phyloP scores from a whole-genome alignment of 1,140 invertebrate genomes.

The Calosoma granatense region DNA sequence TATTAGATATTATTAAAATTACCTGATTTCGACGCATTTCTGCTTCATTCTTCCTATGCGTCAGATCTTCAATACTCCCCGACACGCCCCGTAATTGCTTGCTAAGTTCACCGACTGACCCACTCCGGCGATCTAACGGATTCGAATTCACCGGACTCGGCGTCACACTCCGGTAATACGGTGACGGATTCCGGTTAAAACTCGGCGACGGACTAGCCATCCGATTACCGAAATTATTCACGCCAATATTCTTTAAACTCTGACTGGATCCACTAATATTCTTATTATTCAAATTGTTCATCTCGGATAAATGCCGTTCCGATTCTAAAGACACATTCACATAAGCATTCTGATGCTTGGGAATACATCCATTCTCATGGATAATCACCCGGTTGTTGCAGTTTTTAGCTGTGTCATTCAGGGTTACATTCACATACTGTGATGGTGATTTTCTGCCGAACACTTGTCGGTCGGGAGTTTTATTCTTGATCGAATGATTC shows the following conservation, averaged over 20 bases:
- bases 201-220: conserved; percentile 39
- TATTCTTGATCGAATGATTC: conserved; percentile 21
- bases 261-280: background rate
- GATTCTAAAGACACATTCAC: background rate
- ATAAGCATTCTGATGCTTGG: conserved; percentile 27
- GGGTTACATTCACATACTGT: conserved; percentile 30
- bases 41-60: conserved; percentile 38
- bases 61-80: conserved; percentile 36
- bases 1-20: no score
- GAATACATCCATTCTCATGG: conserved; percentile 30
- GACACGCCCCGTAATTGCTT: conserved; percentile 13
- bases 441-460: conserved; percentile 26
- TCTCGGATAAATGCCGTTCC: background rate
- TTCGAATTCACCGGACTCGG: conserved; percentile 25
- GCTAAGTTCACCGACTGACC: conserved; percentile 36
- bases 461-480: conserved; percentile 25
- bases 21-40: conserved; percentile 39
- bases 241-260: conserved; percentile 2
- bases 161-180: conserved; percentile 27
- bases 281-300: conserved; percentile 5
- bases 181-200: conserved; percentile 41
- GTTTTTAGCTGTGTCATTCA: conserved; percentile 26
- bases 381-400: conserved; percentile 30
- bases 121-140: conserved; percentile 27
- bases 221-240: conserved; percentile 13